Base-by-base conservation (phyloP, 2,113 vertebrate genomes). In the Clinocottus analis region DNA sequence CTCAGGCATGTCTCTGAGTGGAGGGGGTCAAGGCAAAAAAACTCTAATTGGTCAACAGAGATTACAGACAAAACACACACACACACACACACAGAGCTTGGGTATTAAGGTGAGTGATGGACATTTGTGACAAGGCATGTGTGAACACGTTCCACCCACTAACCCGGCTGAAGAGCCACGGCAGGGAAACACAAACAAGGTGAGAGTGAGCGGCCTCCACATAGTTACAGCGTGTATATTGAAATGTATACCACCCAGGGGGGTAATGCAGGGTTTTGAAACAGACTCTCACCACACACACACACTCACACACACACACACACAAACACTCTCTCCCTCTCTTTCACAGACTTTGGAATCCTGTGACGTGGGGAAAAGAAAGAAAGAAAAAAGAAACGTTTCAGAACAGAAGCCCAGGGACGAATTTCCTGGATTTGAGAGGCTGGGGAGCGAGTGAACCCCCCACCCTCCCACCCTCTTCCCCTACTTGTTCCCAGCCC, bases 1-100 rank as follows among this genome's bases (percentile, higher is more conserved):
- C 83, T 83, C 41, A 84, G 87, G 90, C 88, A 93, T 93, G 86
- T 83, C 80, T 87, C 35, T 68, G 49, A 72, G 68, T 45, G 79
- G 53, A 58, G 60, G 72, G 75, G 81, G 83, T 58, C 51, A 61
- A 3, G n/a, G 51, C 23, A 72, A 72, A 43, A n/a, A 59, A 64
- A 4, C 33, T 65, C 25, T 70, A 89, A 91, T 86, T 80, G 58
- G 70, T 69, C 79, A 80, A 83, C 82, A 85, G 77, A 72, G 60
- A 71, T 69, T 64, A 72, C 49, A 79, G 69, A 65, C 43, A 65
- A 67, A 39, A 72, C 55, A 56, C 49, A 75, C 27, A 45, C 71
- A 66, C 33, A 74, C 47, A 76, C 60, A 75, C 62, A 49, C 16
- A 51, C 49, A 11, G 0, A 55, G 51, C 53, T 61, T 35, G 1